These are phyloP conservation scores for Podotricha telesiphe DNA, from an alignment of 2,888 invertebrate species.

Conservation along the genomic window DNA sequence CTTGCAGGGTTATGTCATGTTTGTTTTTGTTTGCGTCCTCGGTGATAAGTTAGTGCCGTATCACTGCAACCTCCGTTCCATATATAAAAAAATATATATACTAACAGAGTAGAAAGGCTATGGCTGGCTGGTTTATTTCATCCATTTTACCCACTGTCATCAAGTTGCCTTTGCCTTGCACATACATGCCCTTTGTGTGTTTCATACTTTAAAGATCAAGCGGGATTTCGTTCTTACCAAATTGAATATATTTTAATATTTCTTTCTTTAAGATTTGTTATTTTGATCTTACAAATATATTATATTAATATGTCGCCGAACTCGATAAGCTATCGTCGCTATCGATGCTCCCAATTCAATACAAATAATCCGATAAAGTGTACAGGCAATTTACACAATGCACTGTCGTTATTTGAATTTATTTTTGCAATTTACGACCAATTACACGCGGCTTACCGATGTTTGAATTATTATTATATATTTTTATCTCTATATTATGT, in stretches of 20 bases:
- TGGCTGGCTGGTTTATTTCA: too few relatives aligned
- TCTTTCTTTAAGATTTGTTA: not conserved
- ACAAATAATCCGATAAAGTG: slow-evolving; percentile 30
- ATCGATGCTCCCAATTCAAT: slow-evolving; percentile 42
- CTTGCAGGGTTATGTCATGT: too few relatives aligned
- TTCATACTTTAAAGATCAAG: too few relatives aligned
- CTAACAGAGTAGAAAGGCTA: too few relatives aligned
- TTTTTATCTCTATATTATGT: not conserved
- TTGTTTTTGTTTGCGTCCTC: too few relatives aligned
- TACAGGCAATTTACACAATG: slow-evolving; percentile 30
- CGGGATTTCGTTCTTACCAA: too few relatives aligned
- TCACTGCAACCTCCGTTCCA: too few relatives aligned
- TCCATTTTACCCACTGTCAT: too few relatives aligned
- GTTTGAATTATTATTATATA: not conserved
- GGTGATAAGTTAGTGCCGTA: too few relatives aligned
- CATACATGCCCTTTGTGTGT: too few relatives aligned
- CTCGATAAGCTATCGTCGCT: slow-evolving; percentile 37
- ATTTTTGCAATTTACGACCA: slow-evolving; percentile 14
- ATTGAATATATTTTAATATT: not conserved
- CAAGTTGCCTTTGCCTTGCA: too few relatives aligned
- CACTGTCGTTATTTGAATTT: not conserved
- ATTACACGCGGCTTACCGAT: not conserved
- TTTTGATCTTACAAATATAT: not conserved
- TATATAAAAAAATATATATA: too few relatives aligned
- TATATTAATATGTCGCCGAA: not conserved